Evolutionary conservation across 2,888 invertebrate genomes (phyloP), one percentile per base, ranked within the genome.

Genomic region (Scaptomyza polygonia): DNA sequence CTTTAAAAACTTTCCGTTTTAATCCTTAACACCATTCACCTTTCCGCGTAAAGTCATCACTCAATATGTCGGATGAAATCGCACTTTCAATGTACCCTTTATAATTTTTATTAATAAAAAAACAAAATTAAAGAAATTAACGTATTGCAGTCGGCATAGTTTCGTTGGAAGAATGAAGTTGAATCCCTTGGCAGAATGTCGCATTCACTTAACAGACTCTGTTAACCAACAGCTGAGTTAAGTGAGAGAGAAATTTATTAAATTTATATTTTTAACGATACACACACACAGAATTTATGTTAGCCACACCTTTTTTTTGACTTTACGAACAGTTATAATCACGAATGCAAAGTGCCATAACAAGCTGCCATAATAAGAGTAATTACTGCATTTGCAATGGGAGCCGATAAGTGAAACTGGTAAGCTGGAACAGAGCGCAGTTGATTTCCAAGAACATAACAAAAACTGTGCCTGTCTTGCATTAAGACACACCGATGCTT

Each of bases 221-320:
- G n/a, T n/a, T n/a, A n/a, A n/a, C n/a, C n/a, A n/a, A n/a, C n/a
- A n/a, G n/a, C n/a, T n/a, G n/a, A n/a, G n/a, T n/a, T n/a, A n/a
- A n/a, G n/a, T n/a, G n/a, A n/a, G n/a, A n/a, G n/a, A n/a, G 25
- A 32, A 68, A 42, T 72, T 73, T 64, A 72, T 72, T 72, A 7
- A 30, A 18, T 18, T 27, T 56, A 32, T 54, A 65, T 32, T 32
- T 18, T 12, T 47, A 29, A 36, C 36, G 44, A 53, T 21, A 68
- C 68, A 53, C 18, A 53, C 29, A 68, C 68, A 53, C 18, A 39
- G 30, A 51, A 42, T 58, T 63, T 47, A 21, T 32, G 12, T 16
- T 44, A 30, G 40, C 62, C 57, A 72, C 66, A 59, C 52, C 51
- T 29, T 51, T 54, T 51, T 54, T 34, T 34, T 14, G 53, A 30